A percentile compares a stretch with the other conserved stretches of the same genome.
phyloP scores from a whole-genome alignment of 2,797 vertebrate species.

The Sebastes matsubarae region DNA sequence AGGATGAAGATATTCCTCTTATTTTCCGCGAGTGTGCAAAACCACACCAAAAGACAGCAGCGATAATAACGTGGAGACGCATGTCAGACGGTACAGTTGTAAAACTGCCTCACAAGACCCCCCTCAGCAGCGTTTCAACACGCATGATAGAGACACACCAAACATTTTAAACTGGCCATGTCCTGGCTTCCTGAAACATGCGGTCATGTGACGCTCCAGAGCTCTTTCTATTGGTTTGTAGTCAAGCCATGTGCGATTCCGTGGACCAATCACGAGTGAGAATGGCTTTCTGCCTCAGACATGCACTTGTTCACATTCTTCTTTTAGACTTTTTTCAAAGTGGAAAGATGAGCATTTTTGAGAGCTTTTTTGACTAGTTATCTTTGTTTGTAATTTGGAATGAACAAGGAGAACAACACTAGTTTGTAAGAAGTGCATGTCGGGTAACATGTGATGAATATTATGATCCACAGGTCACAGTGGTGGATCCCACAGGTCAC shows the following conservation, averaged over 20 bases:
- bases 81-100: conserved; percentile 39
- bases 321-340: background rate
- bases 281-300: background rate
- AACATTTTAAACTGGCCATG: conserved; percentile 15
- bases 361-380: background rate
- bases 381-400: background rate
- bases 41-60: conserved; percentile 54
- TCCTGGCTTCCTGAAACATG: conserved; percentile 71
- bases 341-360: background rate
- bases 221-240: conserved; percentile 31
- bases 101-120: background rate
- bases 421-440: too few relatives aligned
- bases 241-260: fast-evolving
- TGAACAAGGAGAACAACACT: background rate
- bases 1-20: conserved; percentile 81
- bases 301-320: too few relatives aligned
- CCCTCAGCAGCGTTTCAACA: conserved; percentile 46
- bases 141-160: background rate
- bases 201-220: conserved; percentile 39
- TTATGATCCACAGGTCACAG: too few relatives aligned
- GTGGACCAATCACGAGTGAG: conserved; percentile 41
- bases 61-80: conserved; percentile 57
- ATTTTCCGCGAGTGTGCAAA: conserved; percentile 74
- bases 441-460: background rate
- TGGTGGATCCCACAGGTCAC: too few relatives aligned